Percentiles rank a stretch among this genome's conserved stretches.
phyloP scores from a whole-genome alignment of 2,888 invertebrate species.

The Ormyrus thymus region DNA sequence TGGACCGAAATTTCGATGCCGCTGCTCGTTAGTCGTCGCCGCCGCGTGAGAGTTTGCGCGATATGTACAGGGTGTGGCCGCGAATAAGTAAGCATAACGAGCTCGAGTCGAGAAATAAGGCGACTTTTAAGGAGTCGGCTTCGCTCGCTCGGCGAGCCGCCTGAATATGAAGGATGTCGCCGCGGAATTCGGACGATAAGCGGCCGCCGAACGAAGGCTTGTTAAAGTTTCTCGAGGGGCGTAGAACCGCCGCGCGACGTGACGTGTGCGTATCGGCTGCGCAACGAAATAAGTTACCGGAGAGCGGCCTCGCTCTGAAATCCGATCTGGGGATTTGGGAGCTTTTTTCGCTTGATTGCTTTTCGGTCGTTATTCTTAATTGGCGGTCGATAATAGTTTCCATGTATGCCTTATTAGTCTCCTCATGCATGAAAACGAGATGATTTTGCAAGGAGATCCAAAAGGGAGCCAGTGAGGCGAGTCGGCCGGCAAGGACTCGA shows the following conservation, averaged over 20 bases:
- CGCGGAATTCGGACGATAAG: too few relatives aligned
- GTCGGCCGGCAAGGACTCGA: too few relatives aligned
- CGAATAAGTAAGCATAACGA: too few relatives aligned
- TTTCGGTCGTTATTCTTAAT: conserved; percentile 12
- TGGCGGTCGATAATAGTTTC: conserved; percentile 16
- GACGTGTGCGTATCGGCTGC: neutral
- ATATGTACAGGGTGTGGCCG: too few relatives aligned
- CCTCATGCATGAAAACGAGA: conserved; percentile 7
- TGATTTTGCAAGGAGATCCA: neutral
- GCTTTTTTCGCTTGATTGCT: conserved; percentile 17
- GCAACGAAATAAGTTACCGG: neutral
- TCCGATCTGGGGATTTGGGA: neutral
- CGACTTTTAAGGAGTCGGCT: neutral
- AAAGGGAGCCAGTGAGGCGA: neutral
- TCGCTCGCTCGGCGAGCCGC: neutral
- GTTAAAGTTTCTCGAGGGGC: too few relatives aligned
- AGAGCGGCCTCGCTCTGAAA: conserved; percentile 20
- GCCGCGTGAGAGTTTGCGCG: neutral
- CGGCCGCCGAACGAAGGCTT: too few relatives aligned
- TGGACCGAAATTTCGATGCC: conserved; percentile 14
- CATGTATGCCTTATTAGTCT: neutral
- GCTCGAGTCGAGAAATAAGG: too few relatives aligned
- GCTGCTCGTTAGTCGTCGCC: conserved; percentile 12
- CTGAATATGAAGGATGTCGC: neutral
- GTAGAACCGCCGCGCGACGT: too few relatives aligned